phyloP scores from a whole-genome alignment of 2,888 invertebrate genomes.

The Cerceris ruficornis region DNA sequence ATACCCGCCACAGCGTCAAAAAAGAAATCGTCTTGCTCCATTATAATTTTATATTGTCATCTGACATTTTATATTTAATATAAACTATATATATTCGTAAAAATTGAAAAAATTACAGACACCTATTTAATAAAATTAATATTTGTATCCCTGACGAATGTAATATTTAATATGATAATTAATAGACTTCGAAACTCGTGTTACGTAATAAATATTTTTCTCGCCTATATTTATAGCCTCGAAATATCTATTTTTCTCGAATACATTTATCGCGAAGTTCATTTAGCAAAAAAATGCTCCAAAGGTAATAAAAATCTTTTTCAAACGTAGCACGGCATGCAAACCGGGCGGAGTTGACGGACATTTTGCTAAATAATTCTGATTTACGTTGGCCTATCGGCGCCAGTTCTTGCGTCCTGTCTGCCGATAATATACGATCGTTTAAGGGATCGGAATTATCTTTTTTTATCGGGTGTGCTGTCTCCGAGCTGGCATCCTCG shows the following conservation, averaged over 20 bases:
- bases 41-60: too few relatives aligned
- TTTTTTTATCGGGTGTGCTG: conserved; percentile 17
- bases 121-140: too few relatives aligned
- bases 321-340: not conserved
- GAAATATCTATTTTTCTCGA: not conserved
- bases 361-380: conserved; percentile 59
- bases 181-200: too few relatives aligned
- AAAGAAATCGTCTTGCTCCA: too few relatives aligned
- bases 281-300: not conserved
- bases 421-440: conserved; percentile 59
- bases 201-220: not conserved
- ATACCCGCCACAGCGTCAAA: too few relatives aligned
- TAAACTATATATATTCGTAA: too few relatives aligned
- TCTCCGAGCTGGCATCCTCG: conserved; percentile 19
- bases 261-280: not conserved
- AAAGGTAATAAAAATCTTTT: not conserved
- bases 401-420: conserved; percentile 55
- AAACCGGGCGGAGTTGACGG: conserved; percentile 14
- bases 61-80: too few relatives aligned
- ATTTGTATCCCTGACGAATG: too few relatives aligned
- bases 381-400: conserved; percentile 59
- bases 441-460: conserved; percentile 43
- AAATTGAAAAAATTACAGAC: too few relatives aligned
- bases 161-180: too few relatives aligned
- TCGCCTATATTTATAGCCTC: not conserved